Base-by-base conservation (phyloP, 2,113 vertebrate genomes). In the Myotis yumanensis region DNA sequence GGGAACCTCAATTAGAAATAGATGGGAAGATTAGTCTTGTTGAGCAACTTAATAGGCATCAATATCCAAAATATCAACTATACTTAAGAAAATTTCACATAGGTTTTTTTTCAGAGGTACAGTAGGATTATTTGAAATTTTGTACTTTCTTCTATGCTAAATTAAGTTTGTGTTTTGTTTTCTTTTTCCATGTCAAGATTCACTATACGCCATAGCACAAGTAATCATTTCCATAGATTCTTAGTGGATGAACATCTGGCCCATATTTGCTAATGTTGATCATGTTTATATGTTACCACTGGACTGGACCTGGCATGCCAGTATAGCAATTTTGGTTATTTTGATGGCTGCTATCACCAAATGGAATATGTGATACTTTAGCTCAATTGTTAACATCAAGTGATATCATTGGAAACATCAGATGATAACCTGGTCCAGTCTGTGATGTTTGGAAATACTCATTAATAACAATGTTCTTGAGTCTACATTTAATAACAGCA, bases 211-310 rank as follows among this genome's bases (percentile, higher is more conserved):
- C 52, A 92, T 68, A 84, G 80, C 71, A 91, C 30, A 86, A 93
- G 82, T 93, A 96, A 96, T 91, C 51, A 89, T 87, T 96, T 91
- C 95, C 86, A 85, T 54, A 75, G 75, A 32, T 64, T 76, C n/a
- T 20, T 83, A 75, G 75, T 51, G 23, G 66, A 83, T 83, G 64
- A 62, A 87, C 84, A 95, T 96, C 91, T 96, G 94, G 79, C 57
- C 52, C 35, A 35, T 87, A 89, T 96, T 91, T 95, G 76, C 75
- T 91, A 72, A 80, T 91, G 86, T 89, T 86, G 71, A 62, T 81
- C 86, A 73, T 93, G 83, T 95, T 94, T 97, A 75, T 73, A 48
- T 94, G 46, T 92, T 71, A 81, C 52, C 2, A 35, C 9, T n/a
- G 77, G 92, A 85, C 52, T 87, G 66, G 79, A 62, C 76, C 43